These are phyloP conservation scores for Philotrypesis tridentata DNA, from an alignment of 1,140 invertebrate genomes.

Conservation along the genomic window DNA sequence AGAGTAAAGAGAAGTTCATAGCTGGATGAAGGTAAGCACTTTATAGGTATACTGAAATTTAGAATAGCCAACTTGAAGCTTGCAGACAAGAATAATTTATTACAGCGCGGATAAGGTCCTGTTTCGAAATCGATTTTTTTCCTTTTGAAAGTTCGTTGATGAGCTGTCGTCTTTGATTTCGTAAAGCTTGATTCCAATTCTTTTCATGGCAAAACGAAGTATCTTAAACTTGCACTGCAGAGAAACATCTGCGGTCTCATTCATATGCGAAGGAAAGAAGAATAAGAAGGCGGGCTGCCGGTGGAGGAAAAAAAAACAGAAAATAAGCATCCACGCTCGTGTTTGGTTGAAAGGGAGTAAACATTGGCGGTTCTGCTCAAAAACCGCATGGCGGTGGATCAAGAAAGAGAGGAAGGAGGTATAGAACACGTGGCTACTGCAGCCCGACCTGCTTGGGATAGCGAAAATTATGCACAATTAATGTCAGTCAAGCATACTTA, in stretches of 20 bases:
- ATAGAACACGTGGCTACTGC: conserved; percentile 30
- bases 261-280: conserved; percentile 50
- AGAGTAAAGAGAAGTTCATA: background rate
- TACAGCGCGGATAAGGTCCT: background rate
- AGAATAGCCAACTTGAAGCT: conserved; percentile 22
- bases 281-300: conserved; percentile 2
- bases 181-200: conserved; percentile 9
- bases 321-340: conserved; percentile 41
- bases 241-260: conserved; percentile 33
- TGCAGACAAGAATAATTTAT: conserved; percentile 42
- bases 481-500: conserved; percentile 59
- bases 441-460: conserved; percentile 36
- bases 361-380: background rate
- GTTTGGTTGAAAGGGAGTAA: background rate
- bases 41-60: background rate
- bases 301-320: conserved; percentile 7
- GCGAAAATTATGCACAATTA: conserved; percentile 59
- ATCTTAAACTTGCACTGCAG: conserved; percentile 1
- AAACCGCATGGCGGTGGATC: background rate
- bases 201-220: conserved; percentile 20
- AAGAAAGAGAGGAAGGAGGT: background rate
- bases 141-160: background rate
- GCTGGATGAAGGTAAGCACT: background rate
- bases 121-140: conserved; percentile 8
- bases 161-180: background rate